Conservation (phyloP, 1,140 invertebrate species). For the Onthophagus taurus region DNA sequence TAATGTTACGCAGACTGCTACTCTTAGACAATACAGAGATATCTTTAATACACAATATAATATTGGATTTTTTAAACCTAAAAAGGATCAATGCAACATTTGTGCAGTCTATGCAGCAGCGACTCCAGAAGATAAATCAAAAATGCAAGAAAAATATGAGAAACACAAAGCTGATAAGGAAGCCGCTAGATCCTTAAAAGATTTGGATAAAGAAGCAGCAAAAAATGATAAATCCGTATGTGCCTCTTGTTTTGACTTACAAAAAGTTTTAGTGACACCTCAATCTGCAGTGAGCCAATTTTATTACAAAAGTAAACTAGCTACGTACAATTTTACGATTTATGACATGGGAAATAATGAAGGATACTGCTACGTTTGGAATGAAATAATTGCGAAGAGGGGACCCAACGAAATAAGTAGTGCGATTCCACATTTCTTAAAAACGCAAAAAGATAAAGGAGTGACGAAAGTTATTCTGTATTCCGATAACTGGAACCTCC, state of each 20-base stretch:
- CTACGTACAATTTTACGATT: conserved; percentile 38
- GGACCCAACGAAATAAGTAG: conserved; percentile 38
- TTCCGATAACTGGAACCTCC: no score
- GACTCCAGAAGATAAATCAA: conserved; percentile 22
- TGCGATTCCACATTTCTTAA: conserved; percentile 22
- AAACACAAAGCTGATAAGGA: no score
- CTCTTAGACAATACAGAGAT: neutral
- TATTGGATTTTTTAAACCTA: conserved; percentile 18
- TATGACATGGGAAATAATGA: conserved; percentile 29
- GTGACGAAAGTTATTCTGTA: neutral
- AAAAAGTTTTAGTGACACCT: no score
- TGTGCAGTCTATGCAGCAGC: conserved; percentile 31
- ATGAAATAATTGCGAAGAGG: conserved; percentile 36
- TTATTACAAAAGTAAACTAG: conserved; percentile 38
- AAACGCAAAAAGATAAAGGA: neutral
- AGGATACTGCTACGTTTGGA: conserved; percentile 37
- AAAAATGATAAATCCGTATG: no score
- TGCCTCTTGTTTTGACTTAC: no score
- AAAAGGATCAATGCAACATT: conserved; percentile 36
- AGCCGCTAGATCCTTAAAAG: no score
- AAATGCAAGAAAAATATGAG: conserved; percentile 2
- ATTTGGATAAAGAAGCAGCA: no score
- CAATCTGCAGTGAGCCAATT: conserved; percentile 23
- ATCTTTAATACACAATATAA: conserved; percentile 6
- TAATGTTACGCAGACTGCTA: no score